These are phyloP conservation scores for Telmatochromis brachygnathus DNA, from an alignment of 2,113 vertebrate genomes.

Conservation along the genomic window DNA sequence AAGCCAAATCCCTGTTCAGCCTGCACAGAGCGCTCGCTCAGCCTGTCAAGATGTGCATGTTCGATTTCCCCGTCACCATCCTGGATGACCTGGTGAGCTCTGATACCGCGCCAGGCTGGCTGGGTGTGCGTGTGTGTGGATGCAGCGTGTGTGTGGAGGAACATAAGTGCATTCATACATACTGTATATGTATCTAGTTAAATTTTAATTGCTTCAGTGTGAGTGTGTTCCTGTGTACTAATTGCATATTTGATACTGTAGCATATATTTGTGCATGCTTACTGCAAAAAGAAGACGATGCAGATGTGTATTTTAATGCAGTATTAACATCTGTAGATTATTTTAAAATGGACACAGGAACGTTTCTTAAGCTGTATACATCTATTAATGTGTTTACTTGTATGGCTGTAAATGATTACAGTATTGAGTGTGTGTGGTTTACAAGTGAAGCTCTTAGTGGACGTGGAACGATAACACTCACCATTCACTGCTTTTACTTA, in stretches of 20 bases:
- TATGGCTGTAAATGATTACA: background rate
- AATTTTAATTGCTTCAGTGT: background rate
- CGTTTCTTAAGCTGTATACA: background rate
- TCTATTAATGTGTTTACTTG: fast-evolving
- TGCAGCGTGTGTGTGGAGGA: background rate
- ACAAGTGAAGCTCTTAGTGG: background rate
- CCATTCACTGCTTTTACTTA: background rate
- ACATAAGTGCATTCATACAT: background rate
- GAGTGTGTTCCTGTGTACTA: background rate
- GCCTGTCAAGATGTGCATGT: constrained; percentile 82
- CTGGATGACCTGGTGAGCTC: constrained; percentile 81
- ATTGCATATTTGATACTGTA: background rate
- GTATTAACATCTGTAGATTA: background rate
- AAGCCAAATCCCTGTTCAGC: constrained; percentile 78
- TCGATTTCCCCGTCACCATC: constrained; percentile 78
- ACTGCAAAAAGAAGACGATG: background rate
- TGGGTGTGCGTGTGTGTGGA: background rate
- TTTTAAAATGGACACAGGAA: background rate
- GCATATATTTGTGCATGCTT: background rate
- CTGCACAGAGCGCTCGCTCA: constrained; percentile 83
- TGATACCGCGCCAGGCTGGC: background rate
- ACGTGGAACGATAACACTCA: fast-evolving
- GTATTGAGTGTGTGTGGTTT: background rate
- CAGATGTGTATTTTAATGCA: background rate
- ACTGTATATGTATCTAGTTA: background rate